Base-by-base conservation (phyloP, 1,140 invertebrate genomes). In the Philotrypesis tridentata region DNA sequence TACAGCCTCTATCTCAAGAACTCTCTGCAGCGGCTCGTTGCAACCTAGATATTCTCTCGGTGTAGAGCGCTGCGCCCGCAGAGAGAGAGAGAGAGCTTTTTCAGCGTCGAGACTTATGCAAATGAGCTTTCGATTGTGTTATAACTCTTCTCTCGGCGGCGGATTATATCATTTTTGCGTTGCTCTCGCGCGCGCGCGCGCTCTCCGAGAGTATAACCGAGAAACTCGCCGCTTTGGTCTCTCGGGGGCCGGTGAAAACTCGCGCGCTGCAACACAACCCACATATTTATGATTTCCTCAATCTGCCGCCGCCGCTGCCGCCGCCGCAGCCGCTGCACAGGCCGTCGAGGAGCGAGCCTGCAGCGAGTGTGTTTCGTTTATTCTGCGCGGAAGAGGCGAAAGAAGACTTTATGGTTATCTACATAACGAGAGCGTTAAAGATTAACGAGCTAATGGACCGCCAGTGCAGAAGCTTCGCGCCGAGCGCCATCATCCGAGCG, bases 371-470 rank as follows among this genome's bases (percentile, higher is more conserved):
- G 37, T 40, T 61, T 73, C 14, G 31, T n/a, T 72, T 73, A 37
- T 80, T 72, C 29, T 27, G 23, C 61, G 29, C 71, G 70, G 75
- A 70, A 77, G 48, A 82, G 14, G 21, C 43, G 17, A 33, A 83
- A 79, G 76, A 83, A 74, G 82, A 83, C 74, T 83, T 79, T 40
- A 83, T 75, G 71, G 76, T 68, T 68, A 79, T 79, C 76, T 74
- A 43, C 70, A 70, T 79, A 83, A 79, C 82, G 60, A 83, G 70
- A 74, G 71, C 82, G 55, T 83, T 79, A 79, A 83, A 83, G 76
- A 83, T 79, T 79, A 83, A 83, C 82, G 82, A 82, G 31, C 33
- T 79, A 82, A 82, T 82, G 74, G 81, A 73, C 25, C 68, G 37
- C 40, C n/a, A 3, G 11, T 1, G 61, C 40, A n/a, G 48, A 14